Conservation (phyloP, 1,140 invertebrate genomes). For the Daktulosphaira vitifoliae region DNA sequence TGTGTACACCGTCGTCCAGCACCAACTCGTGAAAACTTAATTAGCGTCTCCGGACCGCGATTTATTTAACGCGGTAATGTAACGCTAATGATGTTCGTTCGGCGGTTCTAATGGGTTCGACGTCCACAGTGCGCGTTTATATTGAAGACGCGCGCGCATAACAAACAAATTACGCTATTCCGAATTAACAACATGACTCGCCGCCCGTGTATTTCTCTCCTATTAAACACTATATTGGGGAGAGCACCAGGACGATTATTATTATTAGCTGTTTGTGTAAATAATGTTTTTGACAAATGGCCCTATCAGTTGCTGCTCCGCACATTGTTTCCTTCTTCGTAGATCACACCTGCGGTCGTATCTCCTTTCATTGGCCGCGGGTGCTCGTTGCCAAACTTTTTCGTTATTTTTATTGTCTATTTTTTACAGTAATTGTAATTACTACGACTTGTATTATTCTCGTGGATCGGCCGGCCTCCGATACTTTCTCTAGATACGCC, state of each 20-base stretch:
- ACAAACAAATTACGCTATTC: slow-evolving; percentile 27
- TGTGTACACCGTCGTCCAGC: not conserved
- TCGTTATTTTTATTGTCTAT: too few relatives aligned
- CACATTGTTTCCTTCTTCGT: too few relatives aligned
- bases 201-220: not conserved
- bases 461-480: too few relatives aligned
- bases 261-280: slow-evolving; percentile 3
- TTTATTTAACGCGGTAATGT: slow-evolving; percentile 29
- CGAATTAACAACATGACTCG: not conserved
- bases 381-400: too few relatives aligned
- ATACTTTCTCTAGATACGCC: too few relatives aligned
- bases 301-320: too few relatives aligned
- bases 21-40: slow-evolving; percentile 29
- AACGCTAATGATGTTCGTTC: slow-evolving; percentile 23
- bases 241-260: not conserved
- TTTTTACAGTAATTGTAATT: too few relatives aligned
- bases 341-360: too few relatives aligned
- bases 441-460: too few relatives aligned
- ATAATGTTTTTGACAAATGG: too few relatives aligned
- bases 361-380: too few relatives aligned
- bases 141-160: slow-evolving; percentile 6
- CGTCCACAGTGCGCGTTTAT: not conserved
- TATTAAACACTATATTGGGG: slow-evolving; percentile 20
- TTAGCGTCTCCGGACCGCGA: slow-evolving; percentile 16
- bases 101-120: not conserved